Percentiles rank a stretch among this genome's conserved stretches.
These are phyloP conservation scores for Gasteruption jaculator DNA, from an alignment of 2,888 invertebrate genomes.

Conservation along the genomic window DNA sequence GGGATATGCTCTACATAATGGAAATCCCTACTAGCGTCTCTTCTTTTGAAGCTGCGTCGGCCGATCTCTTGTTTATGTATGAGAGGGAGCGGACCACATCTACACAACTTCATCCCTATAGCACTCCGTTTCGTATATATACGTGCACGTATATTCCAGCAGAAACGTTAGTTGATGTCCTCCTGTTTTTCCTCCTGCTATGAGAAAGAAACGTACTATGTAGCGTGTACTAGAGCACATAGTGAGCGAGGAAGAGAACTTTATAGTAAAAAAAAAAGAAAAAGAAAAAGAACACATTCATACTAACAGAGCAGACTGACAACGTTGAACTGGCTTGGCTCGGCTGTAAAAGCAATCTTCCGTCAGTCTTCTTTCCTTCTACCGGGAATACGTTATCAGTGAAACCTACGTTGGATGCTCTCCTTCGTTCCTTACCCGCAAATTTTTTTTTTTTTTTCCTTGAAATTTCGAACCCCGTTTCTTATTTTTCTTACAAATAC, in stretches of 20 bases:
- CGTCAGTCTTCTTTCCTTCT: slow-evolving; percentile 37
- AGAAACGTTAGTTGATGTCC: slow-evolving; percentile 16
- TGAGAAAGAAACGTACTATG: too few species aligned
- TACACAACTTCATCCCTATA: slow-evolving; percentile 27
- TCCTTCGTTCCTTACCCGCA: slow-evolving; percentile 19
- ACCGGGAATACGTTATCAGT: slow-evolving; percentile 44
- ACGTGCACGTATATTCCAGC: slow-evolving; percentile 24
- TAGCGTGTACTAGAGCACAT: slow-evolving; percentile 31
- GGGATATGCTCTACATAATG: slow-evolving; percentile 52
- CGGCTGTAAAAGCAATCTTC: slow-evolving; percentile 45
- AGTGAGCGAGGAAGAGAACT: slow-evolving; percentile 21
- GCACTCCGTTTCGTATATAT: slow-evolving; percentile 20
- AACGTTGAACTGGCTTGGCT: slow-evolving; percentile 25
- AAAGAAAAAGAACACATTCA: slow-evolving; percentile 28
- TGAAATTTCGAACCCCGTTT: too few species aligned
- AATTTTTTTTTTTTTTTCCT: slow-evolving; percentile 11
- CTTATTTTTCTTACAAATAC: too few species aligned
- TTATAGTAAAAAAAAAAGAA: slow-evolving; percentile 14
- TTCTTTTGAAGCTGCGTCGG: slow-evolving; percentile 49
- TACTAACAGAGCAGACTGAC: slow-evolving; percentile 31
- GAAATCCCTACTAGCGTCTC: slow-evolving; percentile 47
- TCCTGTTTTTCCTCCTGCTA: slow-evolving; percentile 22
- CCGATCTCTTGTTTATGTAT: slow-evolving; percentile 52
- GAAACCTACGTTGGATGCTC: slow-evolving; percentile 22
- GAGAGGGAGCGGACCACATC: slow-evolving; percentile 46